These are phyloP conservation scores for Maccullochella peelii DNA, from an alignment of 2,113 vertebrate species.

Conservation along the genomic window DNA sequence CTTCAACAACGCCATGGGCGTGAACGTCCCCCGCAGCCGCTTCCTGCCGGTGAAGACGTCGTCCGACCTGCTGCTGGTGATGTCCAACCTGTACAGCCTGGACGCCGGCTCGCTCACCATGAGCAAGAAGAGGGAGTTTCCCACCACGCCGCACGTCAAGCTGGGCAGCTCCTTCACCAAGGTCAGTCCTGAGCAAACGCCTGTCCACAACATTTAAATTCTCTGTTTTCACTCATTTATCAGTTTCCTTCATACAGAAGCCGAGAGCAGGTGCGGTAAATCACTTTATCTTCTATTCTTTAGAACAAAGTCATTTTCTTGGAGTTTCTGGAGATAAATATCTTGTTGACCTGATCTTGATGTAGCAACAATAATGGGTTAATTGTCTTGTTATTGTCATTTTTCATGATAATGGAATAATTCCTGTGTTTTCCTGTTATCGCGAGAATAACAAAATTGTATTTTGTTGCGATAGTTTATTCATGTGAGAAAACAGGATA, in stretches of 20 bases:
- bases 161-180: slow-evolving; percentile 99
- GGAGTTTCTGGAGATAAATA: not conserved
- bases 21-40: slow-evolving; percentile 97
- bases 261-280: too few species aligned
- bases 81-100: slow-evolving; percentile 98
- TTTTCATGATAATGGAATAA: not conserved
- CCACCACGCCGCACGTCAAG: slow-evolving; percentile 94
- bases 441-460: too few species aligned
- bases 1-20: slow-evolving; percentile 95
- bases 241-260: not conserved
- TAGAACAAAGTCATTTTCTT: too few species aligned
- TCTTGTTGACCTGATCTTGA: not conserved
- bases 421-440: not conserved
- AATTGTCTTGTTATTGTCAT: not conserved
- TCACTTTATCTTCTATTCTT: too few species aligned
- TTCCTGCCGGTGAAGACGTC: slow-evolving; percentile 98
- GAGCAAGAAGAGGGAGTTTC: slow-evolving; percentile 95
- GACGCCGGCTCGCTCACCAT: slow-evolving; percentile 96
- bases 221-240: not conserved
- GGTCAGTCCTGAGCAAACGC: slow-evolving; percentile 72
- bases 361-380: not conserved
- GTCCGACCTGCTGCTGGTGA: slow-evolving; percentile 96
- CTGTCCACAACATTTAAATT: not conserved
- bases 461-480: too few species aligned
- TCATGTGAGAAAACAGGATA: too few species aligned